A percentile compares a stretch with the other conserved stretches of the same genome.
Conservation (phyloP, 2,113 vertebrate genomes). For the Macrotus californicus region DNA sequence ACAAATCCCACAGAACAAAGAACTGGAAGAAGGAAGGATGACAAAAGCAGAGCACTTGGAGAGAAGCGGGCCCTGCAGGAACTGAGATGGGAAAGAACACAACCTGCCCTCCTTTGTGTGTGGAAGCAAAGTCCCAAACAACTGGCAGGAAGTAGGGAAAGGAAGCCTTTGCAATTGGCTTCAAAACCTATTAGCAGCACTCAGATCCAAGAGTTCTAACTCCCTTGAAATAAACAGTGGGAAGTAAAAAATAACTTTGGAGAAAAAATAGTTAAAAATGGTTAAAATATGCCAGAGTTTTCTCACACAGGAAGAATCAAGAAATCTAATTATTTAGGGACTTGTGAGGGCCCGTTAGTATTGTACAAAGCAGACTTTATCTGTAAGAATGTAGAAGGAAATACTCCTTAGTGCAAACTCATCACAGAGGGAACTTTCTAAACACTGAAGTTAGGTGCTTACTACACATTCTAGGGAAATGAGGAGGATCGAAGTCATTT, state of each 20-base stretch:
- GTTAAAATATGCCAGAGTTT: conserved; percentile 9
- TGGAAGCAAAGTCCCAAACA: not conserved
- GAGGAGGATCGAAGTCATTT: fast-evolving
- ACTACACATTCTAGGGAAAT: not conserved
- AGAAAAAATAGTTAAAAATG: not conserved
- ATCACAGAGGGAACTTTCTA: not conserved
- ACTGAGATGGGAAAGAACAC: not conserved
- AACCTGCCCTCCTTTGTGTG: not conserved
- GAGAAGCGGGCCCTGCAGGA: not conserved
- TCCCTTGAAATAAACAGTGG: conserved; percentile 19
- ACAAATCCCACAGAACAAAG: not conserved
- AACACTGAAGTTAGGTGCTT: not conserved
- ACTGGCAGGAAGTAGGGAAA: not conserved
- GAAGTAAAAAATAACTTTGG: not conserved
- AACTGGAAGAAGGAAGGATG: not conserved
- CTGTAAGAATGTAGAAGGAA: conserved; percentile 10
- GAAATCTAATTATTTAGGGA: not conserved
- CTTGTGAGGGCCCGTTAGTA: not conserved
- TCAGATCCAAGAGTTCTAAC: not conserved
- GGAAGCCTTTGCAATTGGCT: not conserved
- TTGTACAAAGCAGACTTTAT: not conserved
- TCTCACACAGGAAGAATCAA: conserved; percentile 15
- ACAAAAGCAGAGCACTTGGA: not conserved
- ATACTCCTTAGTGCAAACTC: not conserved
- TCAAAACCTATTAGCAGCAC: not conserved